A percentile compares a stretch with the other conserved stretches of the same genome.
These are phyloP conservation scores for Mamestra configurata DNA, from an alignment of 1,140 invertebrate species.

Conservation along the genomic window DNA sequence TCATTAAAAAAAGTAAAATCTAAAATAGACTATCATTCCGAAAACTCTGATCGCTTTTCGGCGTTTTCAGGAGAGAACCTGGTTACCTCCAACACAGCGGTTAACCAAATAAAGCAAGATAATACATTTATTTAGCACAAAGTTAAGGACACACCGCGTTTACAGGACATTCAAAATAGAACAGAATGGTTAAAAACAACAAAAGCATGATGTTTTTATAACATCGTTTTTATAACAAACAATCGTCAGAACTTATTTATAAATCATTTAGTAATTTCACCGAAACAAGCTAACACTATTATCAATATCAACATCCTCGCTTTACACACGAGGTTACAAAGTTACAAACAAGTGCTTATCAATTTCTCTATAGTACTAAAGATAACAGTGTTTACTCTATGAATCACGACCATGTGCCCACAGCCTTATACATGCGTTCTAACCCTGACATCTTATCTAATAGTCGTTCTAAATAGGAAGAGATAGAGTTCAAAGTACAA, in stretches of 20 bases:
- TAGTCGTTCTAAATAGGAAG: not conserved
- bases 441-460: not conserved
- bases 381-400: slow-evolving; percentile 19
- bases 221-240: too few relatives aligned
- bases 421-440: not conserved
- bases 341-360: slow-evolving; percentile 15
- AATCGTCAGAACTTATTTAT: not conserved
- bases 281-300: slow-evolving; percentile 10
- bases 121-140: too few relatives aligned
- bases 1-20: too few relatives aligned
- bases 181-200: too few relatives aligned
- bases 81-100: too few relatives aligned
- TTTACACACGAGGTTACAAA: slow-evolving; percentile 8
- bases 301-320: slow-evolving; percentile 14
- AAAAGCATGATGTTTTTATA: too few relatives aligned
- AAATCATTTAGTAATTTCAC: not conserved
- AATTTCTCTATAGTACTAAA: slow-evolving; percentile 23
- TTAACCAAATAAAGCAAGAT: too few relatives aligned
- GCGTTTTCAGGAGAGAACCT: too few relatives aligned
- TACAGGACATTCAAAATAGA: too few relatives aligned
- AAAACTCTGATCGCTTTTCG: too few relatives aligned
- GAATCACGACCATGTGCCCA: slow-evolving; percentile 11
- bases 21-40: too few relatives aligned
- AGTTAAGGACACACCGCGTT: too few relatives aligned
- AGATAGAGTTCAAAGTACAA: slow-evolving; percentile 10